phyloP scores from a whole-genome alignment of 2,113 vertebrate species.

The Ornithorhynchus anatinus region DNA sequence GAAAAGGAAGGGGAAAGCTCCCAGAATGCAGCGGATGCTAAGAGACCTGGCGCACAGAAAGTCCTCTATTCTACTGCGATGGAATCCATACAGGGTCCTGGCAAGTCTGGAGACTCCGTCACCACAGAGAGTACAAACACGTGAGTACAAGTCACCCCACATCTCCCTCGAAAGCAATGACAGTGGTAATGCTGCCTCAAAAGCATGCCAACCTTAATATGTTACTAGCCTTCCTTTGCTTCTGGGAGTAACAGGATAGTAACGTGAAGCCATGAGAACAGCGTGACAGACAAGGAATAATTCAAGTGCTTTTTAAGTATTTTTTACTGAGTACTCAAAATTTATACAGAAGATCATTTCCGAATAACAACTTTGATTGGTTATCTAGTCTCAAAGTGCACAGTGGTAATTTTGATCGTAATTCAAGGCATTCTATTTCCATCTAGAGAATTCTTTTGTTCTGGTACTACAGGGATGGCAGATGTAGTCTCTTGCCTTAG shows the following conservation, averaged over 20 bases:
- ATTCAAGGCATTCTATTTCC: background rate
- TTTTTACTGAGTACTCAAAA: background rate
- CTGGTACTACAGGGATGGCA: background rate
- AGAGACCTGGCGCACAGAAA: constrained; percentile 85
- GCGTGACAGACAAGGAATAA: too few relatives aligned
- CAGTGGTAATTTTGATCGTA: background rate
- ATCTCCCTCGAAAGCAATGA: background rate
- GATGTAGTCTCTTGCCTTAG: background rate
- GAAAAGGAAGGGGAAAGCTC: constrained; percentile 81
- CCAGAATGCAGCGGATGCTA: constrained; percentile 77
- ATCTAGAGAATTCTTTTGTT: background rate
- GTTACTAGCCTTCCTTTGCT: background rate
- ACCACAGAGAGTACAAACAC: constrained; percentile 86
- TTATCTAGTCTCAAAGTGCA: background rate
- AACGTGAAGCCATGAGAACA: too few relatives aligned
- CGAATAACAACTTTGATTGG: background rate
- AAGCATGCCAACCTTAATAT: too few relatives aligned
- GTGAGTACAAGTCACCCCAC: constrained; percentile 73
- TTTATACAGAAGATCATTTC: background rate
- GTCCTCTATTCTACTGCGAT: constrained; percentile 97
- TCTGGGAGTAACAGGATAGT: background rate
- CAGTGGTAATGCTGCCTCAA: background rate
- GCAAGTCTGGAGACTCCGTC: constrained; percentile 83
- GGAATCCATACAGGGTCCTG: constrained; percentile 97
- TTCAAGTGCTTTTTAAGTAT: background rate